Percentiles rank a stretch among this genome's conserved stretches.
Conservation (phyloP, 2,113 vertebrate genomes). For the Lophotis ruficrista region DNA sequence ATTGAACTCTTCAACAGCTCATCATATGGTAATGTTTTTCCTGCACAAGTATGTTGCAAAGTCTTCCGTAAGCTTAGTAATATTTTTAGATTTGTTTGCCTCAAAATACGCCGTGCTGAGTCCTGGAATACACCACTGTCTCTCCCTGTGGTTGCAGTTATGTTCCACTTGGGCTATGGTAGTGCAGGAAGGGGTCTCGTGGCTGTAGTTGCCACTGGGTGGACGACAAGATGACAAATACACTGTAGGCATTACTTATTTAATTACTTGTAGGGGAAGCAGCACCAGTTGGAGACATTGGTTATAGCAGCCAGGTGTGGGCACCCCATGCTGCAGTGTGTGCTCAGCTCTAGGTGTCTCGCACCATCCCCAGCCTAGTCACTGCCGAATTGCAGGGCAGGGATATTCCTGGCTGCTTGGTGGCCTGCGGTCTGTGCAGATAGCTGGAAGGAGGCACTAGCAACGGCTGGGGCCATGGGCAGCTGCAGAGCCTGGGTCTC, state of each 20-base stretch:
- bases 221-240: background rate
- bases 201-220: background rate
- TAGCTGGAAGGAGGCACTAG: background rate
- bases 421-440: fast-evolving
- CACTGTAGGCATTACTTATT: fast-evolving
- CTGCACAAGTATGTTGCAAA: background rate
- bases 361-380: background rate
- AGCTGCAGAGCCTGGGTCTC: background rate
- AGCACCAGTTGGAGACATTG: background rate
- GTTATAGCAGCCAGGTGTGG: background rate
- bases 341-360: background rate
- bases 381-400: background rate
- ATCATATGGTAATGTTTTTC: slow-evolving; percentile 85
- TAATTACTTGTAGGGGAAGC: background rate
- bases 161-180: background rate
- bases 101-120: background rate
- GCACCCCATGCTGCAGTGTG: background rate
- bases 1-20: slow-evolving; percentile 98
- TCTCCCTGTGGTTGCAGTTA: background rate
- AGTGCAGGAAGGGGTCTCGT: background rate
- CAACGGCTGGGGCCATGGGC: fast-evolving
- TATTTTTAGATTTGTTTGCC: slow-evolving; percentile 31
- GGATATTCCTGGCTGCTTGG: background rate
- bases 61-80: background rate
- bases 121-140: background rate